phyloP scores from a whole-genome alignment of 2,113 vertebrate genomes.

The Bos indicus region DNA sequence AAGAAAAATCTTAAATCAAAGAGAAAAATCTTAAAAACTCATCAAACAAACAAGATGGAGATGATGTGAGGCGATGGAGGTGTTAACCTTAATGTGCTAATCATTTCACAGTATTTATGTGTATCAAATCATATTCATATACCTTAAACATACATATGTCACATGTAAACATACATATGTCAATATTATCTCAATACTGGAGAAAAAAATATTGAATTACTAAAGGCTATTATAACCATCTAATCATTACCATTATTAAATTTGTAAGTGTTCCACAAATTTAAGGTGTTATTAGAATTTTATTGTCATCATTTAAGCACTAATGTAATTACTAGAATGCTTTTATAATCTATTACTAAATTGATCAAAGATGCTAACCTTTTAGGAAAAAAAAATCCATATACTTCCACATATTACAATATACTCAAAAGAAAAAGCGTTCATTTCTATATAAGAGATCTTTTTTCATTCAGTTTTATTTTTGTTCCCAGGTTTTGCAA shows the following conservation, averaged over 20 bases:
- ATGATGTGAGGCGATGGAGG: background rate
- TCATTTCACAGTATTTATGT: background rate
- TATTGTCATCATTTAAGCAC: conserved; percentile 15
- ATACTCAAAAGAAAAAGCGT: background rate
- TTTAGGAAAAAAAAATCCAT: conserved; percentile 25
- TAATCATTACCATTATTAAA: conserved; percentile 32
- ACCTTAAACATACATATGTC: background rate
- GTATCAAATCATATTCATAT: background rate
- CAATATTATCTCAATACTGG: background rate
- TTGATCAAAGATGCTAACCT: conserved; percentile 16
- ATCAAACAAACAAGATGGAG: background rate
- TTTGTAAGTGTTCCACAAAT: background rate
- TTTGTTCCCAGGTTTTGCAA: conserved; percentile 87
- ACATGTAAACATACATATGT: background rate
- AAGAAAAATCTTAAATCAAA: background rate
- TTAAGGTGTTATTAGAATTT: conserved; percentile 17
- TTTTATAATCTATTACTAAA: conserved; percentile 7
- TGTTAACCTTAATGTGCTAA: background rate
- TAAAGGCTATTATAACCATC: background rate
- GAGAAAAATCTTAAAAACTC: background rate
- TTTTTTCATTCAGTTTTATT: conserved; percentile 29
- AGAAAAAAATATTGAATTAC: background rate
- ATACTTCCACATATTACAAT: background rate
- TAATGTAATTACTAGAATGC: conserved; percentile 13
- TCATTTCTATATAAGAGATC: background rate